phyloP scores from a whole-genome alignment of 2,888 invertebrate genomes.

The Drosophila fungiperda region DNA sequence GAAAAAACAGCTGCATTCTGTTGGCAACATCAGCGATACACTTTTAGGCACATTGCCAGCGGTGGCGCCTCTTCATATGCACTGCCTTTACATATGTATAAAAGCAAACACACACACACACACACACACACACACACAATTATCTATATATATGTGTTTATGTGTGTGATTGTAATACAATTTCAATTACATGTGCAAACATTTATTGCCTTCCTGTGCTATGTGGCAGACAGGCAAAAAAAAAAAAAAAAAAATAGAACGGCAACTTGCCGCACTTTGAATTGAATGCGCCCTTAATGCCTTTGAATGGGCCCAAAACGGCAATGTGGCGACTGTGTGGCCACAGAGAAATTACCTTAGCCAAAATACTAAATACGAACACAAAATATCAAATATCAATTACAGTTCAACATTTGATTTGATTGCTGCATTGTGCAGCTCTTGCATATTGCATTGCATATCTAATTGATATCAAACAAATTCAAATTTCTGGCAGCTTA shows the following conservation, averaged over 20 bases:
- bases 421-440: constrained; percentile 45
- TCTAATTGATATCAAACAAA: constrained; percentile 32
- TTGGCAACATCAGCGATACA: constrained; percentile 71
- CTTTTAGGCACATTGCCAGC: constrained; percentile 54
- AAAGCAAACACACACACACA: constrained; percentile 6
- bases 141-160: background rate
- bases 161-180: constrained; percentile 71
- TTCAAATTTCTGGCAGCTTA: constrained; percentile 39
- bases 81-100: constrained; percentile 32
- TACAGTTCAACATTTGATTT: constrained; percentile 55
- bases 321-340: constrained; percentile 4
- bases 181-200: constrained; percentile 79
- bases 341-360: constrained; percentile 14
- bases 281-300: constrained; percentile 56
- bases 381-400: constrained; percentile 48
- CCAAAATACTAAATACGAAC: constrained; percentile 18
- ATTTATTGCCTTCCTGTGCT: constrained; percentile 66
- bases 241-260: constrained; percentile 27
- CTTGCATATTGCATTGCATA: constrained; percentile 37
- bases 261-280: constrained; percentile 19
- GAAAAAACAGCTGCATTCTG: constrained; percentile 46
- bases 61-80: constrained; percentile 28
- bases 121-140: constrained; percentile 1
- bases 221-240: constrained; percentile 5
- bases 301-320: constrained; percentile 4